Conservation (phyloP, 2,113 vertebrate species). For the Odocoileus virginianus region DNA sequence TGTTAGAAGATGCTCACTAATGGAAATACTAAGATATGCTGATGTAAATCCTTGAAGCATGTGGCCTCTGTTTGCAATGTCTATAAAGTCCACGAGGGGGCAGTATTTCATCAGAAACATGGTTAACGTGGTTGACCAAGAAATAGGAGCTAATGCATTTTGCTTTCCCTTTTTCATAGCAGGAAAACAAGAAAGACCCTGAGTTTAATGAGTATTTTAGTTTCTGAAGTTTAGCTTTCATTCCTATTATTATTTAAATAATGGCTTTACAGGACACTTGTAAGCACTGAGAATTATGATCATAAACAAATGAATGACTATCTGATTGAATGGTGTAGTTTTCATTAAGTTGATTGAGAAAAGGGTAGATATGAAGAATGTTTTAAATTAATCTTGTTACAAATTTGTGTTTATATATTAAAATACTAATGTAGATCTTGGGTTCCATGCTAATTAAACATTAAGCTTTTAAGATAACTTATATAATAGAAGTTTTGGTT, state of each 20-base stretch:
- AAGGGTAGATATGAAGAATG: not conserved
- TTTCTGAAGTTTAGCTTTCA: not conserved
- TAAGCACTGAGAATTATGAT: not conserved
- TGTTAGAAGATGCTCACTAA: not conserved
- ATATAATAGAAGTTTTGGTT: not conserved
- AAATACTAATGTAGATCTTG: not conserved
- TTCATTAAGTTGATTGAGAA: not conserved
- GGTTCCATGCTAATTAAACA: not conserved
- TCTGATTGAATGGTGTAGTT: not conserved
- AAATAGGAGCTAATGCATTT: not conserved
- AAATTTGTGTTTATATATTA: not conserved
- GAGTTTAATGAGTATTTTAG: not conserved
- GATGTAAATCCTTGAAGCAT: not conserved
- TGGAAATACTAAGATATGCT: not conserved
- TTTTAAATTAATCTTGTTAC: not conserved
- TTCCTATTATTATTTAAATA: not conserved
- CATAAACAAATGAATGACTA: not conserved
- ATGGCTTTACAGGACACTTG: not conserved
- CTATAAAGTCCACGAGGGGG: constrained; percentile 30
- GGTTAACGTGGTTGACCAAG: accelerated
- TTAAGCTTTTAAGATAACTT: not conserved
- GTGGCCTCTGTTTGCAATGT: not conserved
- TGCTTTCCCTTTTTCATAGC: not conserved
- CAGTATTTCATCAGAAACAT: not conserved
- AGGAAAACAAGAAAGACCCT: not conserved